Conservation (phyloP, 2,797 vertebrate genomes). For the Ceryle rudis region DNA sequence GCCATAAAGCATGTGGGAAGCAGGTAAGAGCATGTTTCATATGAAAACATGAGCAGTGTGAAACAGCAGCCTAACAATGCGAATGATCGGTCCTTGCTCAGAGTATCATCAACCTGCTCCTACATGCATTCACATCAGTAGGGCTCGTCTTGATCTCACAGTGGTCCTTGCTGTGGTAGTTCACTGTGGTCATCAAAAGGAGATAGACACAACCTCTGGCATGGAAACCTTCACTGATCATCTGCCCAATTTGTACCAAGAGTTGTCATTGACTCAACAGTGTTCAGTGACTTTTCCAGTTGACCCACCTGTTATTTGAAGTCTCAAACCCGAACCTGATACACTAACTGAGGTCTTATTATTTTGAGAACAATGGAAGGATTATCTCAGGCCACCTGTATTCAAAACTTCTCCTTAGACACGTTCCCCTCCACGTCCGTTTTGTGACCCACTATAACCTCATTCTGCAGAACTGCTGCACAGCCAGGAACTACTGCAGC, state of each 20-base stretch:
- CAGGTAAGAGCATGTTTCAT: background rate
- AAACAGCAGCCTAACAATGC: background rate
- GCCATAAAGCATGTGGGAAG: background rate
- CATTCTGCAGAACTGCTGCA: background rate
- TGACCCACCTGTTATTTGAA: background rate
- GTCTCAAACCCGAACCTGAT: background rate
- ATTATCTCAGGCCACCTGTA: background rate
- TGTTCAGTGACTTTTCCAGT: background rate
- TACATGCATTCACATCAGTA: fast-evolving
- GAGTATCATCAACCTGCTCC: background rate
- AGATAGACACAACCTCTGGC: background rate
- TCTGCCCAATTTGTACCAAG: background rate
- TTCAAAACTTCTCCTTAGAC: background rate
- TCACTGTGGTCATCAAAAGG: background rate
- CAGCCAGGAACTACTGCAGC: background rate
- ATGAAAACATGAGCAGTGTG: background rate
- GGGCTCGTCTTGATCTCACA: background rate
- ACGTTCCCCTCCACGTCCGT: background rate
- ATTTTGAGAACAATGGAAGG: background rate
- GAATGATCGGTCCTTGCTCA: background rate
- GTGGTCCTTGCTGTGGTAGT: background rate
- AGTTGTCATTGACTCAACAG: background rate
- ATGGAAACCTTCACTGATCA: background rate
- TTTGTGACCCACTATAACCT: background rate
- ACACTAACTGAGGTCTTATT: background rate